Conservation (phyloP, 2,113 vertebrate genomes). For the Ursus arctos region DNA sequence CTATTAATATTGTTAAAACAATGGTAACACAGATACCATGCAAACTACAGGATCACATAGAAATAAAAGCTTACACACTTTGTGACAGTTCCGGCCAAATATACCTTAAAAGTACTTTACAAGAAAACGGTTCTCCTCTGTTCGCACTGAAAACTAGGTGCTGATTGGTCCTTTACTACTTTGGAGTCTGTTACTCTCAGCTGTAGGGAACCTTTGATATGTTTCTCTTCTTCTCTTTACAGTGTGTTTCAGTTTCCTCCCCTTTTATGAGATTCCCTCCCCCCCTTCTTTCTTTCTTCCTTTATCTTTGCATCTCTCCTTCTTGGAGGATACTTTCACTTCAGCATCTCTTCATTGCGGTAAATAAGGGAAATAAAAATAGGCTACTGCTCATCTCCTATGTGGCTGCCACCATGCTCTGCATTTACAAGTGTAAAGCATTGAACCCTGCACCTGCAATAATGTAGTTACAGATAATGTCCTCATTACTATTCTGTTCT, state of each 20-base stretch:
- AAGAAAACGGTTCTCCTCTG: background rate
- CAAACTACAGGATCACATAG: background rate
- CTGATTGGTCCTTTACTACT: background rate
- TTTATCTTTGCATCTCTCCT: background rate
- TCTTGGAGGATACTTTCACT: background rate
- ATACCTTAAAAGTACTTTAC: background rate
- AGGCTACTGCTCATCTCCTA: too few species aligned
- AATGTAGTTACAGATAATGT: background rate
- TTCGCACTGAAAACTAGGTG: background rate
- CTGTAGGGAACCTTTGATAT: background rate
- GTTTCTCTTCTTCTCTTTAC: background rate
- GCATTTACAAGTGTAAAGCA: background rate
- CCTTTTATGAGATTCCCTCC: background rate
- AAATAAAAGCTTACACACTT: background rate
- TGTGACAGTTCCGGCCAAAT: background rate
- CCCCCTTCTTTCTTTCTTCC: background rate
- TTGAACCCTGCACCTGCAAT: background rate
- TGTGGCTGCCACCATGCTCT: background rate
- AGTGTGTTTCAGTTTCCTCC: background rate
- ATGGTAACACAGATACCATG: background rate
- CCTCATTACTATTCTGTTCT: background rate
- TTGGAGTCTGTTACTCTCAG: background rate
- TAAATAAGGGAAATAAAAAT: background rate
- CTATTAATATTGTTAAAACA: constrained; percentile 48
- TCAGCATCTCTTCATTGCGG: background rate